Evolutionary conservation across 2,888 invertebrate genomes (phyloP).

Genomic region (Aelia acuminata): DNA sequence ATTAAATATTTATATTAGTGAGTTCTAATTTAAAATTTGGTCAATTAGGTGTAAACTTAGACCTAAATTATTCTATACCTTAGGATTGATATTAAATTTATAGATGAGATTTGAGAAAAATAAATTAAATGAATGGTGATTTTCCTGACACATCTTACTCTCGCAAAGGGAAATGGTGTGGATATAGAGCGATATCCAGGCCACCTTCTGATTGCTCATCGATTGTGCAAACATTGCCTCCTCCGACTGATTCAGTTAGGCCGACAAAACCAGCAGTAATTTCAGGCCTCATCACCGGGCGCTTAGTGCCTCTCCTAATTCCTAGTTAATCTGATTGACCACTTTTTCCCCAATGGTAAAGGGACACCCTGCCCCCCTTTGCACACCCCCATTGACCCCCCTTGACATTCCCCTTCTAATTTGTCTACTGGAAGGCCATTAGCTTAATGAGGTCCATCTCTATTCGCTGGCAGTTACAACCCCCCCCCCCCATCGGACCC

Average conservation of each 20-base stretch:
- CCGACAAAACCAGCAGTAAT: constrained; percentile 28
- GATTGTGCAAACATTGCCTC: not conserved
- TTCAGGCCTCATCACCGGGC: not conserved
- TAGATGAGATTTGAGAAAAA: too few relatives aligned
- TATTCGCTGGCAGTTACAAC: not conserved
- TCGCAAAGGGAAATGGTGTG: not conserved
- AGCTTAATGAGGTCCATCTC: constrained; percentile 39
- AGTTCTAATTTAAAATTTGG: too few relatives aligned
- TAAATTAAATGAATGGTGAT: not conserved
- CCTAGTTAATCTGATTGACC: constrained; percentile 3
- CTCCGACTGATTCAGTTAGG: not conserved
- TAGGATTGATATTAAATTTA: too few relatives aligned
- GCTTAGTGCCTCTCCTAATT: constrained; percentile 8
- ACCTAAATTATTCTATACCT: too few relatives aligned
- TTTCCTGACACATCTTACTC: not conserved
- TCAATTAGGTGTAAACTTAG: too few relatives aligned
- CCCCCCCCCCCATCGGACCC: too few relatives aligned
- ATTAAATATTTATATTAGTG: too few relatives aligned
- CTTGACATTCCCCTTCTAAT: constrained; percentile 28
- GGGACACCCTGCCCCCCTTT: not conserved
- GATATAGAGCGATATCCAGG: not conserved
- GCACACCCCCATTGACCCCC: not conserved
- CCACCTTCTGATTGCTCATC: not conserved
- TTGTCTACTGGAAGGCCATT: constrained; percentile 42
- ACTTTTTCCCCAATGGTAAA: not conserved